Conservation (phyloP, 2,113 vertebrate species). For the Vicugna pacos region DNA sequence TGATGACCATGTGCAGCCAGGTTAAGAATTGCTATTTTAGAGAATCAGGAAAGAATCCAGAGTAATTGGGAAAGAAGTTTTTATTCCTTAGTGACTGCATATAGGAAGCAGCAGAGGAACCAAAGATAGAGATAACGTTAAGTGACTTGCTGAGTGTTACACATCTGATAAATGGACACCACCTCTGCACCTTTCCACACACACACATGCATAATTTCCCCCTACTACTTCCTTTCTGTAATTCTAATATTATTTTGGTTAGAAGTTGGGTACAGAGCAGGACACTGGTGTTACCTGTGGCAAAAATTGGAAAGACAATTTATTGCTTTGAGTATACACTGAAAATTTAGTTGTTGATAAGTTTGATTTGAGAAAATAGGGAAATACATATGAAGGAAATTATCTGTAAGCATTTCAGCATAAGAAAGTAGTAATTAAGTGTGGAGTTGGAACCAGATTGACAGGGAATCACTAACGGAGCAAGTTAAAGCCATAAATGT, state of each 20-base stretch:
- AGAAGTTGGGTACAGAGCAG: background rate
- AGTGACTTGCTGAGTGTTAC: background rate
- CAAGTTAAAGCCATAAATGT: background rate
- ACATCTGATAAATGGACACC: background rate
- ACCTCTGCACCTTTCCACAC: background rate
- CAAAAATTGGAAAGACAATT: background rate
- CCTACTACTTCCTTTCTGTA: background rate
- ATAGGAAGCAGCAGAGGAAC: background rate
- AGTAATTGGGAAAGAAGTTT: background rate
- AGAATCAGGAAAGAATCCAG: background rate
- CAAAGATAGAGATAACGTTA: background rate
- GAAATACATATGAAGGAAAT: background rate
- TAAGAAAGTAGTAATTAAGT: background rate
- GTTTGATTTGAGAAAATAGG: background rate
- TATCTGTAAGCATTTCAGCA: background rate
- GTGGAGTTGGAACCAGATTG: background rate
- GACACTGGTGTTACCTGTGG: background rate
- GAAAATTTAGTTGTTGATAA: background rate
- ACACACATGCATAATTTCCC: background rate
- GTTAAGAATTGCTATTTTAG: background rate
- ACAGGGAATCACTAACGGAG: background rate
- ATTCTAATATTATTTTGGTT: background rate
- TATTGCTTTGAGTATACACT: background rate
- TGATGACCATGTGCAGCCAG: background rate
- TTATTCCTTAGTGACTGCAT: background rate